These are phyloP conservation scores for Morelia viridis DNA, from an alignment of 2,797 vertebrate genomes.

Conservation along the genomic window DNA sequence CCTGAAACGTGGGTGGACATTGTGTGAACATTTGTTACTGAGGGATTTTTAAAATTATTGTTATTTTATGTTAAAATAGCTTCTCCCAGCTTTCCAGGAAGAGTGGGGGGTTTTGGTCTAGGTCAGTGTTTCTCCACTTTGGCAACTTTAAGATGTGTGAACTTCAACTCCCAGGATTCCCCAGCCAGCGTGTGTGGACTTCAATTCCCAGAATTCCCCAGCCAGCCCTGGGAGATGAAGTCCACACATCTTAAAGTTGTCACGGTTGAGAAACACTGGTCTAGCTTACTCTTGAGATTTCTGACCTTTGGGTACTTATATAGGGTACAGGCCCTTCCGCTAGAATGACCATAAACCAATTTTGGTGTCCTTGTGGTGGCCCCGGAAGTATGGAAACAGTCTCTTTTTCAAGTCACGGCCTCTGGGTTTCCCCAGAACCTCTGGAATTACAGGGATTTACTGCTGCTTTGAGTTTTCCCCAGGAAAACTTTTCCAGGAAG, in stretches of 20 bases:
- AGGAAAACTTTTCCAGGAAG: background rate
- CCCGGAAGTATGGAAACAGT: background rate
- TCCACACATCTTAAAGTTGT: background rate
- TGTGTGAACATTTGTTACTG: background rate
- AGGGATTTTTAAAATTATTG: too few species aligned
- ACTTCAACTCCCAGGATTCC: too few species aligned
- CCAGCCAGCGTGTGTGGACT: background rate
- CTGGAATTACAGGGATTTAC: background rate
- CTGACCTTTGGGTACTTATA: too few species aligned
- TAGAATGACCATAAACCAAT: background rate
- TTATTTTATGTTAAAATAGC: background rate
- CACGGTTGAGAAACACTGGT: background rate
- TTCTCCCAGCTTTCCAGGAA: background rate
- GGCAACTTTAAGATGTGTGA: too few species aligned
- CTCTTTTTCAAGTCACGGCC: background rate
- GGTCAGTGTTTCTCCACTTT: background rate
- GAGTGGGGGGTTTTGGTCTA: background rate
- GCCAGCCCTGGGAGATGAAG: background rate
- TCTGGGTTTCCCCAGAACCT: background rate
- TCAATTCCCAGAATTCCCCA: too few species aligned
- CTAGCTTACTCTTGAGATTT: background rate
- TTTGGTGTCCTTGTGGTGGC: background rate
- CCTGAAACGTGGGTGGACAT: too few species aligned
- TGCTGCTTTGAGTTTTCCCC: background rate
- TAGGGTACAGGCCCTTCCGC: background rate